Evolutionary conservation across 2,113 vertebrate genomes (phyloP).

Genomic region (Protobothrops flavoviridis): DNA sequence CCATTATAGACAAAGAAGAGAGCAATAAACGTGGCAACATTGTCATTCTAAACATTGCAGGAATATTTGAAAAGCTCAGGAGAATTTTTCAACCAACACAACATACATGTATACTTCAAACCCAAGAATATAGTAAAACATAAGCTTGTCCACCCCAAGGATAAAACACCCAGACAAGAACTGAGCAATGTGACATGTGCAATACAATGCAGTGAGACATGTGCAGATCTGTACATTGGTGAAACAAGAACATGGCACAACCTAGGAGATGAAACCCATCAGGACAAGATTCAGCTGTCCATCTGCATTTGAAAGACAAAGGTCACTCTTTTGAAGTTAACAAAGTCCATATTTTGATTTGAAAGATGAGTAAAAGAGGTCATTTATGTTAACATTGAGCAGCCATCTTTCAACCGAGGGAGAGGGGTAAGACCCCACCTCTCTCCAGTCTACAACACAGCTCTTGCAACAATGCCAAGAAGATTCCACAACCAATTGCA

Average conservation of each 20-base stretch:
- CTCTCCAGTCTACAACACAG: not conserved
- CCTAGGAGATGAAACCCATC: not conserved
- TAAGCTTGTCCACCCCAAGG: not conserved
- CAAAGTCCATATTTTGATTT: not conserved
- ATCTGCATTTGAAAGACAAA: not conserved
- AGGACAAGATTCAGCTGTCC: not conserved
- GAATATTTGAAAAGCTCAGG: not conserved
- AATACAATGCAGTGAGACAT: not conserved
- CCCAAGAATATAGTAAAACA: not conserved
- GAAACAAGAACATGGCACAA: not conserved
- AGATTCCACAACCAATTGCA: not conserved
- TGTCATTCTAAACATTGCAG: not conserved
- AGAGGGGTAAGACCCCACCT: not conserved
- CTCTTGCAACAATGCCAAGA: not conserved
- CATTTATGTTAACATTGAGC: not conserved
- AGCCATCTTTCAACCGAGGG: not conserved
- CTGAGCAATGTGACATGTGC: not conserved
- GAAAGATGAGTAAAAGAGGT: not conserved
- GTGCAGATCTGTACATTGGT: not conserved
- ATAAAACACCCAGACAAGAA: not conserved
- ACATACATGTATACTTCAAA: not conserved
- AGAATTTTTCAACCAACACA: not conserved
- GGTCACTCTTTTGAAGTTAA: not conserved
- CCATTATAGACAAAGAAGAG: not conserved
- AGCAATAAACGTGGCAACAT: not conserved